Evolutionary conservation across 1,140 invertebrate species (phyloP), one percentile per base, ranked within the genome.

Genomic region (Drosophila persimilis): DNA sequence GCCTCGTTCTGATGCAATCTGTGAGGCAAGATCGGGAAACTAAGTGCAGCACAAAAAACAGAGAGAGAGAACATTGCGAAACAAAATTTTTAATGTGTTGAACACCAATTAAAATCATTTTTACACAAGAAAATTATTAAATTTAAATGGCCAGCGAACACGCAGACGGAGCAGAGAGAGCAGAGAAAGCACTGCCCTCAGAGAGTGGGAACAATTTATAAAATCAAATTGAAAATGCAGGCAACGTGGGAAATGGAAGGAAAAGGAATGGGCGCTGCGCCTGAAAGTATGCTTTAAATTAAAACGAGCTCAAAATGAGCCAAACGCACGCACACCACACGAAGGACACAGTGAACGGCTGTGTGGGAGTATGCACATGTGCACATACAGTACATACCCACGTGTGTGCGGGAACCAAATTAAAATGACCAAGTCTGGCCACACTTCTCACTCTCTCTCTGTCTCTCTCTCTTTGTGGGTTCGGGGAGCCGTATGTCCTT

Each of bases 71-170:
- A 65, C 75, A 71, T 78, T 78, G 50, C 31, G 7, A 47, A 78
- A 76, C 76, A 76, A 79, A 79, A 79, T 79, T 76, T 79, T 76
- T 79, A 79, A 79, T 79, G 67, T 66, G 67, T 79, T 79, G 62
- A 76, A 76, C 76, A 79, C 72, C 76, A 79, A 79, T 79, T 79
- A 79, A 79, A 79, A 73, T 77, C 46, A 77, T 79, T 77, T 79
- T 80, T 80, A 77, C 70, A 80, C 77, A 77, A 77, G 74, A 73
- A 73, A 77, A 61, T 80, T 71, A 80, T 80, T 77, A 73, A 77
- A 77, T 80, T 61, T 57, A 73, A 80, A 80, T 76, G 67, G 56
- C 48, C 53, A 54, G 17, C 44, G 48, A 80, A 60, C 77, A 77
- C 74, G 77, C 61, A 66, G n/a, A 24, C 43, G 31, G 24, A 13